Base-by-base conservation (phyloP, 2,113 vertebrate genomes). In the Columba janthina region DNA sequence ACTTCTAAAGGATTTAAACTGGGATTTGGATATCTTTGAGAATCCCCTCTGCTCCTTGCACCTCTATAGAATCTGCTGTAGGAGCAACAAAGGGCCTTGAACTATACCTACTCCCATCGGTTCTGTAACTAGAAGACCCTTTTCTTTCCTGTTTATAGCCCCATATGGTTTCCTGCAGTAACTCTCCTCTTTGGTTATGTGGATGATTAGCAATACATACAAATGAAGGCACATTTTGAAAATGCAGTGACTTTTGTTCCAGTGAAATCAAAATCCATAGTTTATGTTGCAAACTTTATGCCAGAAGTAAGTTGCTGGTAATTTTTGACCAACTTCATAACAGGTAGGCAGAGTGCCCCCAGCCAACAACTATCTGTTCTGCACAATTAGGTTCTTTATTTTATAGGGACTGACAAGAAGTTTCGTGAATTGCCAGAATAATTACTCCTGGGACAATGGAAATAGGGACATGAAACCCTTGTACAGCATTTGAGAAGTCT, bases 331-430 rank as follows among this genome's bases (percentile, higher is more conserved):
- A n/a, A 77, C 69, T 66, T 85, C 40, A 25, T 64, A 54, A 91
- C 4, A 0, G 3, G 50, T 6, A 73, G 58, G 70, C 64, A 88
- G 53, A 65, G 7, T 88, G n/a, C n/a, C 51, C 80, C 34, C 51
- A 79, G 65, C 42, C 90, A 92, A 75, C 44, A 61, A 62, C 38
- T 70, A 34, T 56, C 38, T 16, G 7, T 90, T 91, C 85, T 89
- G 57, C 62, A 70, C 88, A 93, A 93, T 92, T 78, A 94, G 67
- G 46, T 74, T 94, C 83, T 96, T 83, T 71, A 78, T 40, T 93
- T 97, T 85, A 81, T 71, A 53, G 72, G 77, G 34, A 54, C 32
- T 76, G 76, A 72, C 61, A 76, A 60, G 88, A 34, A 75, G 32
- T 87, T 96, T 69, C 85, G 46, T 77, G 94, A 86, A 77, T 78